Percentiles rank a stretch among this genome's conserved stretches.
These are phyloP conservation scores for Tryphoninae sp. DNA, from an alignment of 2,888 invertebrate species.

Conservation along the genomic window DNA sequence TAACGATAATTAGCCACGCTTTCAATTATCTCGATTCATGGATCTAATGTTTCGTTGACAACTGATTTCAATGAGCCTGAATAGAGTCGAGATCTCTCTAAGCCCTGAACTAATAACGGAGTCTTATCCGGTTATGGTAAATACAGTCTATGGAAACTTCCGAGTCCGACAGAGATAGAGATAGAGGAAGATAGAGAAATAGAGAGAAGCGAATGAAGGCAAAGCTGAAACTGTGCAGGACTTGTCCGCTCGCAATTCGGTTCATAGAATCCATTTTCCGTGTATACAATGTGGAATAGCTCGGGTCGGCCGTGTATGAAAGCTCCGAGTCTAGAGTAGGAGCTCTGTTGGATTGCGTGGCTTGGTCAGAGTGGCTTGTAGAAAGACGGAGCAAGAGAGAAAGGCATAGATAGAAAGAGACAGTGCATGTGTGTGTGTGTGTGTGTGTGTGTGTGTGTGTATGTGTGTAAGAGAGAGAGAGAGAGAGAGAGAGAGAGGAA, in stretches of 20 bases:
- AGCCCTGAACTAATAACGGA: conserved; percentile 29
- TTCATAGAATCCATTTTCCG: conserved; percentile 47
- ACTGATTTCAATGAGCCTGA: conserved; percentile 34
- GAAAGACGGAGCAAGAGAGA: conserved; percentile 7
- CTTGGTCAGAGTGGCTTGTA: conserved; percentile 17
- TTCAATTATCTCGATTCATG: not conserved
- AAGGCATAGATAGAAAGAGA: not conserved
- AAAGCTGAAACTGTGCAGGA: conserved; percentile 31
- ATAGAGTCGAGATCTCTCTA: conserved; percentile 13
- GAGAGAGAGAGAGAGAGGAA: not conserved
- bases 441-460: not conserved
- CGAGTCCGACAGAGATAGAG: no score
- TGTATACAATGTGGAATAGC: conserved; percentile 43
- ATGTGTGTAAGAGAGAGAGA: not conserved
- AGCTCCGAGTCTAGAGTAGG: conserved; percentile 1
- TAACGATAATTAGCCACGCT: no score
- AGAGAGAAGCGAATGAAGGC: not conserved
- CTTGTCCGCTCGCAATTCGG: conserved; percentile 16
- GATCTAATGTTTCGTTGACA: conserved; percentile 3
- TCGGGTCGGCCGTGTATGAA: conserved; percentile 35
- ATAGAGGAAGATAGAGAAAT: not conserved
- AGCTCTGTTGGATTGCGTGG: conserved; percentile 11
- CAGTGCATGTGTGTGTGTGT: not conserved
- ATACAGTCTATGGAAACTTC: not conserved
- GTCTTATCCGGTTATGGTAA: not conserved